A percentile compares a stretch with the other conserved stretches of the same genome.
Evolutionary conservation across 53 echinoderm and acorn worm genomes (phyloP).

Genomic region (Patiria pectinifera): DNA sequence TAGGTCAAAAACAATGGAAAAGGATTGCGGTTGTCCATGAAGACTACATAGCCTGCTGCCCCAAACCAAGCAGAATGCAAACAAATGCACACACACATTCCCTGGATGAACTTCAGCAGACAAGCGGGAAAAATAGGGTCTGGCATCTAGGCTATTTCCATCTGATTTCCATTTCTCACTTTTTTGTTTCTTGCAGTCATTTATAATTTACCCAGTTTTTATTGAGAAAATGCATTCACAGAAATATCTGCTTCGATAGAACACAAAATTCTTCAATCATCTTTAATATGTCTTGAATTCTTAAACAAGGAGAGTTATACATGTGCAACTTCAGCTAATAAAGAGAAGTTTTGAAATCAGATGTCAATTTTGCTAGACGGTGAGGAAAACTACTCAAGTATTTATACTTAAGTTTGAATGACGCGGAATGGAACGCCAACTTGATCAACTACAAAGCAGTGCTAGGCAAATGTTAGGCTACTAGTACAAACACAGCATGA

Average conservation of each 20-base stretch:
- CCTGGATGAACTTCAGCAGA: not conserved
- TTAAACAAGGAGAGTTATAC: not conserved
- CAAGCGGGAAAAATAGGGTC: not conserved
- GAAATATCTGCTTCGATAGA: too few relatives aligned
- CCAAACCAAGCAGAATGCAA: conserved; percentile 12
- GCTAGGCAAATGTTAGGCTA: not conserved
- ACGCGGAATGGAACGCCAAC: conserved; percentile 7
- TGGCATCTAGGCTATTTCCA: conserved; percentile 8
- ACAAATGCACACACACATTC: conserved; percentile 36
- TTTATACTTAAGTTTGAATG: conserved; percentile 47
- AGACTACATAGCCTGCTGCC: conserved; percentile 5
- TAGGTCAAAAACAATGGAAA: too few relatives aligned
- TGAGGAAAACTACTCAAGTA: not conserved
- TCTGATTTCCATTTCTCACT: not conserved
- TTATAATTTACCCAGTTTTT: not conserved
- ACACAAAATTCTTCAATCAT: too few relatives aligned
- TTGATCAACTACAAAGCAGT: conserved; percentile 9
- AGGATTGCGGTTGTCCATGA: not conserved
- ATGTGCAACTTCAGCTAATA: not conserved
- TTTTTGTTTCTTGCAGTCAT: too few relatives aligned
- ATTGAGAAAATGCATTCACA: too few relatives aligned
- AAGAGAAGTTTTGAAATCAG: not conserved
- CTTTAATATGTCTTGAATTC: not conserved
- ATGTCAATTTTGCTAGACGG: not conserved
- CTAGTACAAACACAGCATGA: not conserved